These are phyloP conservation scores for Saguinus imperator DNA, from an alignment of 2,113 vertebrate genomes.

Conservation along the genomic window DNA sequence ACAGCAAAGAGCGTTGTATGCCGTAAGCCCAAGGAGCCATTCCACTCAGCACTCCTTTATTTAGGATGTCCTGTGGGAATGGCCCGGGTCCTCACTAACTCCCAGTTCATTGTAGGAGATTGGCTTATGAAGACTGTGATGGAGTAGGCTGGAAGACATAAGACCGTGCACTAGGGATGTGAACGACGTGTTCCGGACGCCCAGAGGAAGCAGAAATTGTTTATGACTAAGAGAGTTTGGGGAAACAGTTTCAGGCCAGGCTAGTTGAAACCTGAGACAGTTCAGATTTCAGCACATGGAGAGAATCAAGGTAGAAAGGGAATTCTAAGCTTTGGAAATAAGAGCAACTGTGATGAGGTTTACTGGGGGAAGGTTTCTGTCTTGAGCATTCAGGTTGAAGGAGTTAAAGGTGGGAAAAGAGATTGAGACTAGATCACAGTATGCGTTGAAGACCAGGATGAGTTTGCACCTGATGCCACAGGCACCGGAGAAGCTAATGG, in stretches of 20 bases:
- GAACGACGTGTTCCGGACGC: fast-evolving
- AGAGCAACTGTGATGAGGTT: not conserved
- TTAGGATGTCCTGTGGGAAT: not conserved
- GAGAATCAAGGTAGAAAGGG: not conserved
- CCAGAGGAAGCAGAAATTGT: not conserved
- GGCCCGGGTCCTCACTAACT: not conserved
- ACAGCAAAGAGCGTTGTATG: not conserved
- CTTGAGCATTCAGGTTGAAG: not conserved
- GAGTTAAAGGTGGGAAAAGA: not conserved
- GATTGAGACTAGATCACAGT: not conserved
- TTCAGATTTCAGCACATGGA: not conserved
- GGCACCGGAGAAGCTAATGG: not conserved
- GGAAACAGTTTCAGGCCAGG: not conserved
- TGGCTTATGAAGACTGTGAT: not conserved
- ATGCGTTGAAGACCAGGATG: not conserved
- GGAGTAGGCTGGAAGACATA: not conserved
- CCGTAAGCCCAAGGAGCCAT: not conserved
- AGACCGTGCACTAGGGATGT: not conserved
- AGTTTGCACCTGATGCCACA: not conserved
- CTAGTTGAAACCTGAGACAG: not conserved
- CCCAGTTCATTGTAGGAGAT: not conserved
- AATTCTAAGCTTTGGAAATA: not conserved
- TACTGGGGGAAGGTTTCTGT: not conserved
- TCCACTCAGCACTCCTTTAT: not conserved
- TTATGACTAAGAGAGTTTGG: not conserved